Conservation (phyloP, 1,140 invertebrate species). For the Drosophila busckii region DNA sequence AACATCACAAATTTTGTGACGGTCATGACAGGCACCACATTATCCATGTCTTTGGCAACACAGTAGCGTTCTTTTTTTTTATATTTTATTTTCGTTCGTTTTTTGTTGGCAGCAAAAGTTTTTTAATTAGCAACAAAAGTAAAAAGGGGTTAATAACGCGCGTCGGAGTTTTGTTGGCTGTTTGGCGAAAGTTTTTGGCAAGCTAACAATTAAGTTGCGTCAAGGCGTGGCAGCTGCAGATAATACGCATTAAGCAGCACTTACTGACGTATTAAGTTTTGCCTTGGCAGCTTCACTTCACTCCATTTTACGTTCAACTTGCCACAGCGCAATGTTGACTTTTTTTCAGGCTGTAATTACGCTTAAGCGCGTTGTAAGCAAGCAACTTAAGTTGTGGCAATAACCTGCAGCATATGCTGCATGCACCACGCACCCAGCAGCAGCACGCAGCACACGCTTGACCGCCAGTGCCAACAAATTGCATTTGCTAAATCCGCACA, state of each 20-base stretch:
- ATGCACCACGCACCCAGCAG: neutral
- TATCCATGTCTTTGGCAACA: constrained; percentile 47
- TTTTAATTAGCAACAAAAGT: constrained; percentile 78
- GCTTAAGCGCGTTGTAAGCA: constrained; percentile 52
- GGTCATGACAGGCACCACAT: constrained; percentile 13
- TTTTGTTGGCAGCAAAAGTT: constrained; percentile 53
- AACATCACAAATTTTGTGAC: too few relatives aligned
- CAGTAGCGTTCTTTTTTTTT: too few relatives aligned
- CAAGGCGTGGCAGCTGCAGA: constrained; percentile 47
- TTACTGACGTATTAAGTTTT: constrained; percentile 71
- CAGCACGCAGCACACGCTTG: constrained; percentile 13
- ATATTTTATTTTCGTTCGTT: constrained; percentile 28
- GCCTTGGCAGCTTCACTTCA: constrained; percentile 18
- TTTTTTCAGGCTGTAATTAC: constrained; percentile 73
- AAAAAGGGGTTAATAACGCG: constrained; percentile 74
- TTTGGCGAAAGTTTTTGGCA: constrained; percentile 69
- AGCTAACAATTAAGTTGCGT: constrained; percentile 76
- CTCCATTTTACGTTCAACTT: constrained; percentile 8
- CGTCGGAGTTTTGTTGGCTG: constrained; percentile 34
- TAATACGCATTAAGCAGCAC: constrained; percentile 74
- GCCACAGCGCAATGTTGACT: constrained; percentile 64
- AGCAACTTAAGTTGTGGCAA: constrained; percentile 49
- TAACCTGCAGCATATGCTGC: constrained; percentile 48
- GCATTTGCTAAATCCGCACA: constrained; percentile 43
- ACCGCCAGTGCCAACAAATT: constrained; percentile 14